Evolutionary conservation across 2,888 invertebrate species (phyloP), one percentile per base, ranked within the genome.

Genomic region (Allacma fusca): DNA sequence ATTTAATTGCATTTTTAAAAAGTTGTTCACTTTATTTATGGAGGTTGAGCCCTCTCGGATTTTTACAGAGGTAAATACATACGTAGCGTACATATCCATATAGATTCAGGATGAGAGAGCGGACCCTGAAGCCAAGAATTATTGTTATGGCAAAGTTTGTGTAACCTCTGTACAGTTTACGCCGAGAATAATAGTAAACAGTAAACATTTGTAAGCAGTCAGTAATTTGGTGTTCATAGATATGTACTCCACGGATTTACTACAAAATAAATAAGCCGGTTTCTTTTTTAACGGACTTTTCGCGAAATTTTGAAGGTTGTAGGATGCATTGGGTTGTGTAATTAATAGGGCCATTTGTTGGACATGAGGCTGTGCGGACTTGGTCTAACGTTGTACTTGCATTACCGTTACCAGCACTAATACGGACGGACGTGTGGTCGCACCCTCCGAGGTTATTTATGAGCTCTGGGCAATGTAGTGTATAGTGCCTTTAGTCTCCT

Each of bases 401-500:
- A 5, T 50, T 50, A 50, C 50, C 50, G 50, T 50, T 50, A 50
- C 50, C 50, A 50, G 4, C 19, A n/a, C 50, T 50, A 50, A 50
- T 50, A 50, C 50, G 50, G 50, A 9, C 19, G 19, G 50, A 50
- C 50, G 50, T 50, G 50, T 50, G 50, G 50, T 19, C 50, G 50
- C 50, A 50, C 50, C 50, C 50, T 50, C 50, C n/a, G 50, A 50
- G 50, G 50, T 50, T 50, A 50, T 50, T 50, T 50, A 50, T 50
- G 50, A 50, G 50, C 2, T 50, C 50, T 50, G 2, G 50, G 50
- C 50, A 12, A 9, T 34, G 9, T 34, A 9, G 5, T 34, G 5
- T 34, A 4, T 7, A 34, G 9, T 50, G 50, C 50, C 19, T 50
- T 50, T 50, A 50, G 19, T 50, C 4, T 50, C 50, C 50, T 50